Conservation (phyloP, 2,113 vertebrate genomes). For the Neogale vison region DNA sequence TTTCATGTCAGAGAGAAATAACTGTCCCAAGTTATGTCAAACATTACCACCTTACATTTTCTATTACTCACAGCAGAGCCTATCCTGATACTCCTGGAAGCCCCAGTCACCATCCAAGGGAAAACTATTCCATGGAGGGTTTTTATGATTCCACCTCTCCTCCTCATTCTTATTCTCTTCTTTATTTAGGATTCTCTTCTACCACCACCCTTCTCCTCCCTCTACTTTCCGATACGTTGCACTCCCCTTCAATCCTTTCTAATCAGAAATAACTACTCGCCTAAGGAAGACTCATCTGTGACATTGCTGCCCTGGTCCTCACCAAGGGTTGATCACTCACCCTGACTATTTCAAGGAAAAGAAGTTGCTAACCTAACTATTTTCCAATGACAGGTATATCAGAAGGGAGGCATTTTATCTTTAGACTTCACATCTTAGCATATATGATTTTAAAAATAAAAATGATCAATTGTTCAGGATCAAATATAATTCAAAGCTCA, state of each 20-base stretch:
- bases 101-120: background rate
- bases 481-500: background rate
- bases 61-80: background rate
- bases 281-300: background rate
- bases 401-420: background rate
- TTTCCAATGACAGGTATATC: background rate
- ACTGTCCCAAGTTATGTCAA: background rate
- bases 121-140: background rate
- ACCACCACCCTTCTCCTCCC: background rate
- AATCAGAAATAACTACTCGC: background rate
- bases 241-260: background rate
- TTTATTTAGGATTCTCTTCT: background rate
- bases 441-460: slow-evolving; percentile 43
- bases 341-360: background rate
- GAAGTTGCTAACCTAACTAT: background rate
- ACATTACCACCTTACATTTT: background rate
- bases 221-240: background rate
- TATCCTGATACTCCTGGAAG: background rate
- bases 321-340: background rate
- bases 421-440: background rate
- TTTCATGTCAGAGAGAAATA: background rate
- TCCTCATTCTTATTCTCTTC: background rate
- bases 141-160: background rate
- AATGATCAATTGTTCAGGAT: background rate
- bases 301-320: background rate